Percentiles rank a stretch among this genome's conserved stretches.
Conservation (phyloP, 2,888 invertebrate genomes). For the Timema podura region DNA sequence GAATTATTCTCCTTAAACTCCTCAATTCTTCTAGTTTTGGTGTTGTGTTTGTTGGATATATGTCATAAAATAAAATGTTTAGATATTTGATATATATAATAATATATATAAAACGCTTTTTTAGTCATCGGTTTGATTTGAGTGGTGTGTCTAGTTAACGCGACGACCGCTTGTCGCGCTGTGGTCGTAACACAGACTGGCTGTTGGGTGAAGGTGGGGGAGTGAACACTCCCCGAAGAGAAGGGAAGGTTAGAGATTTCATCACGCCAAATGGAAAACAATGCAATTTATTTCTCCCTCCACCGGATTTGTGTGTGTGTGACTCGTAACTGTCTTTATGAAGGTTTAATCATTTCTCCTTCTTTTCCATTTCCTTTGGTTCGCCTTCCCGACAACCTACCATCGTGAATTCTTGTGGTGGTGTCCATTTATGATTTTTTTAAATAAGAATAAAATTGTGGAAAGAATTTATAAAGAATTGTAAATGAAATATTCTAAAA, state of each 20-base stretch:
- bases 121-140: too few species aligned
- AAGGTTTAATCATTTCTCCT: conserved; percentile 26
- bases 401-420: too few species aligned
- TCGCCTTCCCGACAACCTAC: conserved; percentile 38
- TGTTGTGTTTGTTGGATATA: too few species aligned
- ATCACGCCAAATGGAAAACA: conserved; percentile 25
- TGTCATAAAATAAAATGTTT: too few species aligned
- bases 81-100: too few species aligned
- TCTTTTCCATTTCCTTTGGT: conserved; percentile 37
- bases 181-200: background rate
- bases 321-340: background rate
- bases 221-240: background rate
- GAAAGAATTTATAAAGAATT: too few species aligned
- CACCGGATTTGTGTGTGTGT: background rate
- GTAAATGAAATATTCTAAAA: too few species aligned
- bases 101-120: too few species aligned
- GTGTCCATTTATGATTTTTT: too few species aligned
- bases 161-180: conserved; percentile 9
- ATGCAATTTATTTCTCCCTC: conserved; percentile 22
- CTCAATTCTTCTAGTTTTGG: too few species aligned
- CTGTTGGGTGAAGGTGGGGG: background rate
- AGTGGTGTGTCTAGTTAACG: background rate
- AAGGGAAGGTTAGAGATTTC: background rate
- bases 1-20: too few species aligned
- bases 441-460: too few species aligned